Conservation (phyloP, 2,797 vertebrate species). For the Trichosurus vulpecula region DNA sequence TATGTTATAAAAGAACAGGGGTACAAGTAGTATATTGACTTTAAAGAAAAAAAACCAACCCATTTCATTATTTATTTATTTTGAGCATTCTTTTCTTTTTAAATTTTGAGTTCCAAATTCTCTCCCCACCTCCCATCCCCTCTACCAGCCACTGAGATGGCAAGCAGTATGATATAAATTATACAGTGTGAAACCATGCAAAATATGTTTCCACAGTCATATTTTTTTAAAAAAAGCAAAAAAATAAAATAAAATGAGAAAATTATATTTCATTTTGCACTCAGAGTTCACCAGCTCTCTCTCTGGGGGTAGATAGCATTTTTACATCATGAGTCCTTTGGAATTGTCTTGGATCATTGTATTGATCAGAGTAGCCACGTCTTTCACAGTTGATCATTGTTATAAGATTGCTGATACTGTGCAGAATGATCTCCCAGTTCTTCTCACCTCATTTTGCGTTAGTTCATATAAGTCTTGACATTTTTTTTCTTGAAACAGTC, state of each 20-base stretch:
- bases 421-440: not conserved
- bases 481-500: too few relatives aligned
- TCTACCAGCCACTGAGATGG: not conserved
- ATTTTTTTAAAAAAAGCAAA: not conserved
- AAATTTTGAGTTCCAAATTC: not conserved
- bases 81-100: not conserved
- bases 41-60: not conserved
- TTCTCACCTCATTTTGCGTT: not conserved
- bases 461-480: not conserved
- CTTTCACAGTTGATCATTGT: not conserved
- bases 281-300: not conserved
- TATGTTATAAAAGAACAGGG: not conserved
- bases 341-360: not conserved
- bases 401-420: not conserved
- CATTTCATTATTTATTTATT: not conserved
- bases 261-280: not conserved
- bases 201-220: not conserved
- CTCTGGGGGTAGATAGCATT: too few relatives aligned
- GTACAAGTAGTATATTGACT: not conserved
- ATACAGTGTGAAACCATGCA: not conserved
- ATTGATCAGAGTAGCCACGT: not conserved
- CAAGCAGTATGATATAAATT: not conserved
- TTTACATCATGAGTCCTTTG: not conserved
- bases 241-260: not conserved
- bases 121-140: not conserved